These are phyloP conservation scores for Oligia latruncula DNA, from an alignment of 2,888 invertebrate genomes.

Conservation along the genomic window DNA sequence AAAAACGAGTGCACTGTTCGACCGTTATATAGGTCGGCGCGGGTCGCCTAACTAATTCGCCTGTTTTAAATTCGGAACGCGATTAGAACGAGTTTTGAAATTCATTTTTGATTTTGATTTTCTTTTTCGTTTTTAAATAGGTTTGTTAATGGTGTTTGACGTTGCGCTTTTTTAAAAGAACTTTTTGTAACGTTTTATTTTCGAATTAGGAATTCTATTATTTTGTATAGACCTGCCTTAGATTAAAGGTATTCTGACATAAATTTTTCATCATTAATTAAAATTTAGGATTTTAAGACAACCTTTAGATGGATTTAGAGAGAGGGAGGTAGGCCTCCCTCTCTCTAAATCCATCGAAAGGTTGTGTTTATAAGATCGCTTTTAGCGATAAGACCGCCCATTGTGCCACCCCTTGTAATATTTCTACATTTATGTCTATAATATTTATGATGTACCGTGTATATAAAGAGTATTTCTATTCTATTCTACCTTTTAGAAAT, in stretches of 20 bases:
- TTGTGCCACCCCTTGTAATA: not conserved
- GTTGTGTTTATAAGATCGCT: not conserved
- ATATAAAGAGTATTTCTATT: not conserved
- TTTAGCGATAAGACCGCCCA: not conserved
- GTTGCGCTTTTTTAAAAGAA: slow-evolving; percentile 2
- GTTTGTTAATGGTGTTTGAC: slow-evolving; percentile 12
- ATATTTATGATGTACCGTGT: not conserved
- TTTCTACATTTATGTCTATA: not conserved
- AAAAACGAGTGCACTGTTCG: slow-evolving; percentile 47
- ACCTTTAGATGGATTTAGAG: too few species aligned
- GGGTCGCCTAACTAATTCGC: slow-evolving; percentile 53
- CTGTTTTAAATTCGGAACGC: slow-evolving; percentile 63
- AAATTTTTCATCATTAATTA: too few species aligned
- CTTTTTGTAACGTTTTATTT: not conserved
- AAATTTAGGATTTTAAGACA: too few species aligned
- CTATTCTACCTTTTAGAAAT: not conserved
- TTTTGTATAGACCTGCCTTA: too few species aligned
- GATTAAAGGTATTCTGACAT: too few species aligned
- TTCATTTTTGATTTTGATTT: slow-evolving; percentile 37
- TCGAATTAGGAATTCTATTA: not conserved
- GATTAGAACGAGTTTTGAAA: slow-evolving; percentile 58
- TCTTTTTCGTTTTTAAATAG: slow-evolving; percentile 30
- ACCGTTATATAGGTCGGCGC: slow-evolving; percentile 64
- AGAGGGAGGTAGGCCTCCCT: too few species aligned
- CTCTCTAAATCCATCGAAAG: not conserved